Percentiles rank a stretch among this genome's conserved stretches.
Conservation (phyloP, 2,113 vertebrate genomes). For the Daubentonia madagascariensis region DNA sequence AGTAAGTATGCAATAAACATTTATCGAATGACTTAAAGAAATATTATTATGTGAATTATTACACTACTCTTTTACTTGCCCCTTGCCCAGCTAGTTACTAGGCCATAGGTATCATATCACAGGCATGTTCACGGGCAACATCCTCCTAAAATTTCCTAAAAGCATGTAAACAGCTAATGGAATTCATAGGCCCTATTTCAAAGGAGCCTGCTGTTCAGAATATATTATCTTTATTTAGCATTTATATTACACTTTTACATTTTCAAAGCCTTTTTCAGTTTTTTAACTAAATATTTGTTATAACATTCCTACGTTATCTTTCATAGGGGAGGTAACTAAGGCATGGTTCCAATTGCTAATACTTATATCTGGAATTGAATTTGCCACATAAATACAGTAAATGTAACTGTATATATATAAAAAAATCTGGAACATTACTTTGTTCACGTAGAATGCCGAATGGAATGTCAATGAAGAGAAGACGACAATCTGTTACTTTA, state of each 20-base stretch:
- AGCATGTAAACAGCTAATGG: conserved; percentile 69
- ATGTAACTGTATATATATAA: conserved; percentile 30
- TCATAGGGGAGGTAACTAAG: conserved; percentile 44
- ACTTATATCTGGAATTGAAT: conserved; percentile 56
- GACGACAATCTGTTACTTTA: conserved; percentile 70
- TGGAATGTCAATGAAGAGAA: conserved; percentile 49
- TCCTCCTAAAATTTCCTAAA: conserved; percentile 60
- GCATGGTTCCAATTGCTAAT: conserved; percentile 34
- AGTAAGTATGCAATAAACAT: background rate
- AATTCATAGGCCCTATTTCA: conserved; percentile 72
- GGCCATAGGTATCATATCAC: background rate
- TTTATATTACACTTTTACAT: conserved; percentile 74
- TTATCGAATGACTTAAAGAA: background rate
- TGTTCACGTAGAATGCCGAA: conserved; percentile 53
- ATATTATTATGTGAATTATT: background rate
- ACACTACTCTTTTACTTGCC: background rate
- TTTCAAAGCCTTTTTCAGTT: conserved; percentile 60
- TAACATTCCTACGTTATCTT: conserved; percentile 58
- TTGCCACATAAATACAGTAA: conserved; percentile 46
- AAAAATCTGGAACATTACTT: conserved; percentile 40
- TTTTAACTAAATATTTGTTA: conserved; percentile 74
- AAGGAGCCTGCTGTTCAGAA: conserved; percentile 71
- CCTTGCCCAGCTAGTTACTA: background rate
- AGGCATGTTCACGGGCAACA: background rate
- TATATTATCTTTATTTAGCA: conserved; percentile 79